Base-by-base conservation (phyloP, 2,888 invertebrate genomes). In the Ditula angustiorana region DNA sequence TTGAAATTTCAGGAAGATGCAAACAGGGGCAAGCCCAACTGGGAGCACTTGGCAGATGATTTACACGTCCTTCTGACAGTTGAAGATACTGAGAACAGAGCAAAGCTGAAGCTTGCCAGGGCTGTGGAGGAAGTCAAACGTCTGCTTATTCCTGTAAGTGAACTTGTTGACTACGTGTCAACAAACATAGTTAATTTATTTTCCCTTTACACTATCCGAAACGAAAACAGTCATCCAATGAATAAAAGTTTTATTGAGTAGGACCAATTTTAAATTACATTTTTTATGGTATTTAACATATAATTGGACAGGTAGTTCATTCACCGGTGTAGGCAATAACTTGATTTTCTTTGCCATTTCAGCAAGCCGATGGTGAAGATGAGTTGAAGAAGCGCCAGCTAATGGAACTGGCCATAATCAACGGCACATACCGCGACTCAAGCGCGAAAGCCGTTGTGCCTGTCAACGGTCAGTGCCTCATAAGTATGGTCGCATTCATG, bases 381-480 rank as follows among this genome's bases (percentile, higher is more conserved):
- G 99, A 99, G 90, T 94, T 99, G 85, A 99, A 99, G 95, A 99
- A 99, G 93, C 96, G 99, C 86, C 99, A 99, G 93, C 95, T 99
- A 80, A 99, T 99, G 99, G 99, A 99, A 93, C 94, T 99, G 87
- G 99, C 99, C 82, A 99, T 99, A 83, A 99, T 99, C 87, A 99
- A 99, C 89, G 99, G 99, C 87, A 99, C 99, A 61, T 99, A 99
- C 94, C 96, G 99, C 87, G 99, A 99, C 91, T 98, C 98, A 67
- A 98, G 97, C 86, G 94, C 96, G 76, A 98, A 98, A 92, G 96
- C 96, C 77, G 96, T 96, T 75, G 95, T 96, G 82, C 96, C 96
- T 76, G 92, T 92, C 92, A 95, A 97, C 95, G 97, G 97, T 97
- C 90, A 93, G 91, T 93, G 92, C 90, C 89, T 92, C 82, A 89